Evolutionary conservation across 2,797 vertebrate genomes (phyloP).

Genomic region (Acipenser ruthenus): DNA sequence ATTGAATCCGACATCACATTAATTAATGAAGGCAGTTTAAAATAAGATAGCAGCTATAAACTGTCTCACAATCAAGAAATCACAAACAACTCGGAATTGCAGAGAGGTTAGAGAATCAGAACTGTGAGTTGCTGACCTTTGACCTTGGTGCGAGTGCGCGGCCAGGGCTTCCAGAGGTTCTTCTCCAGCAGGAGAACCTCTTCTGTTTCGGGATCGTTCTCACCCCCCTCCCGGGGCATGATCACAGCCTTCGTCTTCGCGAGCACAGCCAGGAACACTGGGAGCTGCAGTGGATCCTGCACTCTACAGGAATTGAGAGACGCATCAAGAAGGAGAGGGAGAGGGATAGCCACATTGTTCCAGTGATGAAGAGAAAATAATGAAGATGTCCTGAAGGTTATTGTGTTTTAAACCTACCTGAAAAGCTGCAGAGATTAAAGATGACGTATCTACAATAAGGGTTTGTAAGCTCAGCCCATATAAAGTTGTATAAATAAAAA

Average conservation of each 20-base stretch:
- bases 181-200: constrained; percentile 42
- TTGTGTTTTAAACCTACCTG: no score
- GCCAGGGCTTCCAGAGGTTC: constrained; percentile 57
- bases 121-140: constrained; percentile 56
- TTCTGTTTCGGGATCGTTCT: constrained; percentile 8
- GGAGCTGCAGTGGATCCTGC: no score
- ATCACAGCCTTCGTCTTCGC: background rate
- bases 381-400: no score
- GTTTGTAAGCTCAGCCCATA: no score
- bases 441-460: no score
- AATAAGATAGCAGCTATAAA: background rate
- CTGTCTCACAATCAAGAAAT: background rate
- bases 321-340: no score
- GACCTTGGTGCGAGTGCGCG: constrained; percentile 39
- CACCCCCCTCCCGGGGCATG: constrained; percentile 15
- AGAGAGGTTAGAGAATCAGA: background rate
- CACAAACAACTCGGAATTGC: background rate
- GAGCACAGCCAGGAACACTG: no score
- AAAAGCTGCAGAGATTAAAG: no score
- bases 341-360: no score
- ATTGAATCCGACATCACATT: background rate
- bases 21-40: background rate
- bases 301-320: no score
- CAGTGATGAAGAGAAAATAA: no score
- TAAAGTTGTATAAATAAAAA: no score